phyloP scores from a whole-genome alignment of 1,140 invertebrate genomes.

The Periplaneta americana region DNA sequence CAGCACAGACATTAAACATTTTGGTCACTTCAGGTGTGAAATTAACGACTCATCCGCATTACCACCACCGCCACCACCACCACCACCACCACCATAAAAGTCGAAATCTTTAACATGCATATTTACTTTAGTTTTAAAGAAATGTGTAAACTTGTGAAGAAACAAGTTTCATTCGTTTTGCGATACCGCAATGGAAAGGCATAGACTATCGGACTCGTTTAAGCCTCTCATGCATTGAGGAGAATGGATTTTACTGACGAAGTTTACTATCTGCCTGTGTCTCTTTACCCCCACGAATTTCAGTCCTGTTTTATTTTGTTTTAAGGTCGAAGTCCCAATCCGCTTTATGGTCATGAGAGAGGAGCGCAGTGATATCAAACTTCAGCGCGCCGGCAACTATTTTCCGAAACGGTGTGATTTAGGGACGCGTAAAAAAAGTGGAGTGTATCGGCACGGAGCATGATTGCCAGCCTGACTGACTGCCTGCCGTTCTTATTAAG shows the following conservation, averaged over 20 bases:
- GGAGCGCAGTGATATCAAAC: background rate
- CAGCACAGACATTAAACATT: no score
- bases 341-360: background rate
- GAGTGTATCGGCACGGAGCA: background rate
- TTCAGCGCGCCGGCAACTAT: slow-evolving; percentile 1
- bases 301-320: background rate
- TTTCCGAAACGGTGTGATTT: slow-evolving; percentile 1
- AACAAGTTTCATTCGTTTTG: background rate
- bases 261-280: background rate
- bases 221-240: background rate
- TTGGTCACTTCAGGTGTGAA: no score
- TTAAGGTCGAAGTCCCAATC: background rate
- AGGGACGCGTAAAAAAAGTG: background rate
- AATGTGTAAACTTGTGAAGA: no score
- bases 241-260: background rate
- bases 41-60: no score
- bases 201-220: background rate
- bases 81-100: no score
- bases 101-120: no score
- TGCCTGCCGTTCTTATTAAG: no score
- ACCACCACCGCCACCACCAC: no score
- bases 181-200: background rate
- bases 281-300: background rate
- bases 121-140: no score
- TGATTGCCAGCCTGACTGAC: no score